Conservation (phyloP, 2,797 vertebrate species). For the Acestrorhynchus altus region DNA sequence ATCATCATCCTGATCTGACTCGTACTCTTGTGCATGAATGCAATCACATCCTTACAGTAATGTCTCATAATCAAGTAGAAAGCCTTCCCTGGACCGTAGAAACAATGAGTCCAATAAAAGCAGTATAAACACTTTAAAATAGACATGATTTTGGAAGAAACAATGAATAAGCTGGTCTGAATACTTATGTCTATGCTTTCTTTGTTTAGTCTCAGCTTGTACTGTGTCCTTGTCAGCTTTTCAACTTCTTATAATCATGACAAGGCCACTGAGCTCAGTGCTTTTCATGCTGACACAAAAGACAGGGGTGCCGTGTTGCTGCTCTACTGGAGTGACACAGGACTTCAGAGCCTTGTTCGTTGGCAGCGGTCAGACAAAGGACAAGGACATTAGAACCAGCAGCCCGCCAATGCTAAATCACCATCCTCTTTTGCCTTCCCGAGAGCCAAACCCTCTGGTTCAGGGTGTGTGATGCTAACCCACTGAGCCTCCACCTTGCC, state of each 20-base stretch:
- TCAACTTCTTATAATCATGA: not conserved
- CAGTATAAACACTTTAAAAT: too few relatives aligned
- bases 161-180: too few relatives aligned
- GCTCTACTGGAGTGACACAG: not conserved
- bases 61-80: too few relatives aligned
- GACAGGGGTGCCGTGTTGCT: not conserved
- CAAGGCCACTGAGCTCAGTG: not conserved
- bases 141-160: too few relatives aligned
- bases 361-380: not conserved
- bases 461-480: not conserved
- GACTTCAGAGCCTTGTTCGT: not conserved
- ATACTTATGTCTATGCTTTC: too few relatives aligned
- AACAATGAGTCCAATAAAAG: too few relatives aligned
- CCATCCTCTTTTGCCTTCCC: not conserved
- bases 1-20: too few relatives aligned
- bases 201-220: not conserved
- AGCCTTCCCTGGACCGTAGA: too few relatives aligned
- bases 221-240: not conserved
- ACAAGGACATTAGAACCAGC: slow-evolving; percentile 3
- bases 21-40: too few relatives aligned
- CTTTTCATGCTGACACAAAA: slow-evolving; percentile 1
- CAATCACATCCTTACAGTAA: too few relatives aligned
- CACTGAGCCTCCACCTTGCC: not conserved
- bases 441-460: not conserved
- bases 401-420: not conserved